phyloP scores from a whole-genome alignment of 2,797 vertebrate species.

The Epinephelus coioides region DNA sequence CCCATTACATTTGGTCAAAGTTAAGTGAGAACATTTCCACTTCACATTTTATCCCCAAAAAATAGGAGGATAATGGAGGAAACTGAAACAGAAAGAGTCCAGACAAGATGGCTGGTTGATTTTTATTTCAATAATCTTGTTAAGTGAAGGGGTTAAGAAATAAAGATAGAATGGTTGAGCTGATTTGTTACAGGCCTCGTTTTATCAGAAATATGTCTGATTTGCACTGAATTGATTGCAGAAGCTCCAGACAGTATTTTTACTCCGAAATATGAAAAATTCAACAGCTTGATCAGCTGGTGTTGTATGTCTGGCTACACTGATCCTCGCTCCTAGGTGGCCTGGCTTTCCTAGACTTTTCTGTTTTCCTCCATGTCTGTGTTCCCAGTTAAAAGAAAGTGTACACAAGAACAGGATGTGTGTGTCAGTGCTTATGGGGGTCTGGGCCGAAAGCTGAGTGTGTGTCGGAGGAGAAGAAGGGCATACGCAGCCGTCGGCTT shows the following conservation, averaged over 20 bases:
- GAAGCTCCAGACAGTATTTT: conserved; percentile 8
- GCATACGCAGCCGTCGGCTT: conserved; percentile 53
- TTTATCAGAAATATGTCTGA: conserved; percentile 34
- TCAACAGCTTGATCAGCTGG: conserved; percentile 25
- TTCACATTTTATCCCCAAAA: conserved; percentile 43
- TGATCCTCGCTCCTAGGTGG: conserved; percentile 17
- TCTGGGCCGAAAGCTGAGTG: conserved; percentile 29
- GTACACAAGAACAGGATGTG: conserved; percentile 40
- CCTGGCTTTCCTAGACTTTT: neutral
- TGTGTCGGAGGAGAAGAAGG: conserved; percentile 48
- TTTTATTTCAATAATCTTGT: conserved; percentile 18
- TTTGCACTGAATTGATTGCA: conserved; percentile 18
- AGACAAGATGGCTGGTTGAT: conserved; percentile 27
- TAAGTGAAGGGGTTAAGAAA: conserved; percentile 11
- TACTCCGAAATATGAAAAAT: conserved; percentile 24
- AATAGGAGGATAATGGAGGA: conserved; percentile 8
- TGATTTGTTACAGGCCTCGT: conserved; percentile 19
- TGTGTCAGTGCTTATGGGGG: conserved; percentile 33
- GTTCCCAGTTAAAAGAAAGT: conserved; percentile 23
- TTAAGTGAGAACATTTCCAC: conserved; percentile 58
- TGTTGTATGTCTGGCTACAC: neutral
- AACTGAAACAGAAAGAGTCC: conserved; percentile 12
- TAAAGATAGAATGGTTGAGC: conserved; percentile 8
- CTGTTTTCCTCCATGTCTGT: conserved; percentile 13
- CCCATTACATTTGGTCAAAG: conserved; percentile 37